Conservation (phyloP, 1,140 invertebrate species). For the Formica exsecta region DNA sequence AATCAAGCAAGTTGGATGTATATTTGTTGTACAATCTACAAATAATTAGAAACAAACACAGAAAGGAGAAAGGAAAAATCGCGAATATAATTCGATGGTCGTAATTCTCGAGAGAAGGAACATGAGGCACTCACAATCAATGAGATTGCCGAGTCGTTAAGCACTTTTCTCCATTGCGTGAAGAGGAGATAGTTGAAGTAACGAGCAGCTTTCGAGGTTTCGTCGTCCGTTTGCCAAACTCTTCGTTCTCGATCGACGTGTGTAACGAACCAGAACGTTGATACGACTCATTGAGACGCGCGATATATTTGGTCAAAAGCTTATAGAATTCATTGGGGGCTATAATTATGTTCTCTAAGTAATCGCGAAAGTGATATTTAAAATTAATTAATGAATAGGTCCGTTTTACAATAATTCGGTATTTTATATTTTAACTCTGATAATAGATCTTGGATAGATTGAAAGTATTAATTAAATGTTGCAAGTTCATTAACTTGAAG, state of each 20-base stretch:
- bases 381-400: not conserved
- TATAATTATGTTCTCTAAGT: not conserved
- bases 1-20: not conserved
- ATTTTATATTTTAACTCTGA: not conserved
- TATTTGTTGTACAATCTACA: not conserved
- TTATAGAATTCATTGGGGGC: slow-evolving; percentile 1
- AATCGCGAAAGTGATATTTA: not conserved
- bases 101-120: slow-evolving; percentile 48
- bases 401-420: not conserved
- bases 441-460: not conserved
- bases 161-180: not conserved
- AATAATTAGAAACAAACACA: not conserved
- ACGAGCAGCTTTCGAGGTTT: slow-evolving; percentile 34
- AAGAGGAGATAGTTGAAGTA: slow-evolving; percentile 19
- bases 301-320: slow-evolving; percentile 9
- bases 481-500: not conserved
- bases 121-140: slow-evolving; percentile 49
- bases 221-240: not conserved
- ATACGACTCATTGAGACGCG: slow-evolving; percentile 8
- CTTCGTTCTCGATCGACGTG: slow-evolving; percentile 17
- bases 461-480: not conserved
- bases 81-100: not conserved
- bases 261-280: slow-evolving; percentile 29
- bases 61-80: not conserved
- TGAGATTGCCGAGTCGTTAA: slow-evolving; percentile 58